Percentiles rank a stretch among this genome's conserved stretches.
These are phyloP conservation scores for Aspidoscelis tigris DNA, from an alignment of 2,113 vertebrate species.

Conservation along the genomic window DNA sequence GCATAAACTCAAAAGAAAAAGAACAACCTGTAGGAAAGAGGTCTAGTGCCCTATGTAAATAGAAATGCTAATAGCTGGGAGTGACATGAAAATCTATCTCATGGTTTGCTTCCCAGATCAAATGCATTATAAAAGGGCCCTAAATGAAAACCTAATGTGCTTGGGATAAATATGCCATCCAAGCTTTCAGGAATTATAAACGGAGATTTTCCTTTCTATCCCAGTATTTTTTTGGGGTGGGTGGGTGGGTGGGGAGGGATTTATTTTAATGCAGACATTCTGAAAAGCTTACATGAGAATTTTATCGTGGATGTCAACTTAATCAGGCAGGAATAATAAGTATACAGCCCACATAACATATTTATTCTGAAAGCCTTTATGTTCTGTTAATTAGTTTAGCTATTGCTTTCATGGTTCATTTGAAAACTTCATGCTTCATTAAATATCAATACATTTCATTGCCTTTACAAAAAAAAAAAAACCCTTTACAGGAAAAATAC, in stretches of 20 bases:
- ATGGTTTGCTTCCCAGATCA: constrained; percentile 40
- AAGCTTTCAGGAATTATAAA: constrained; percentile 55
- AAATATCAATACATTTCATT: constrained; percentile 81
- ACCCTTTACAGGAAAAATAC: constrained; percentile 63
- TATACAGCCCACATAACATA: constrained; percentile 62
- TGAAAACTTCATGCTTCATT: constrained; percentile 82
- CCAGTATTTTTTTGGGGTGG: not conserved
- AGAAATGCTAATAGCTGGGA: constrained; percentile 29
- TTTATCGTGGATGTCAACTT: constrained; percentile 60
- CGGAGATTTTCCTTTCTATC: constrained; percentile 53
- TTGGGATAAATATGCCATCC: constrained; percentile 56
- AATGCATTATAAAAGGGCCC: constrained; percentile 24
- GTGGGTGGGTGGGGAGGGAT: constrained; percentile 20
- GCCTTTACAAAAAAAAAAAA: constrained; percentile 47
- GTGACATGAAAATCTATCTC: not conserved
- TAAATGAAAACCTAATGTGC: constrained; percentile 45
- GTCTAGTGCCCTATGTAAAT: not conserved
- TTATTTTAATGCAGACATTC: constrained; percentile 46
- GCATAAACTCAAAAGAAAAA: constrained; percentile 19
- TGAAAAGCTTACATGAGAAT: constrained; percentile 48
- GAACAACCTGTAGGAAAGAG: constrained; percentile 20
- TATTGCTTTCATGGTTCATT: constrained; percentile 79
- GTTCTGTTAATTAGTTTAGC: constrained; percentile 86
- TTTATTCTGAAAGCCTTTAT: constrained; percentile 76
- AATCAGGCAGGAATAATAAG: constrained; percentile 73